Evolutionary conservation across 2,113 vertebrate species (phyloP).

Genomic region (Heptranchias perlo): DNA sequence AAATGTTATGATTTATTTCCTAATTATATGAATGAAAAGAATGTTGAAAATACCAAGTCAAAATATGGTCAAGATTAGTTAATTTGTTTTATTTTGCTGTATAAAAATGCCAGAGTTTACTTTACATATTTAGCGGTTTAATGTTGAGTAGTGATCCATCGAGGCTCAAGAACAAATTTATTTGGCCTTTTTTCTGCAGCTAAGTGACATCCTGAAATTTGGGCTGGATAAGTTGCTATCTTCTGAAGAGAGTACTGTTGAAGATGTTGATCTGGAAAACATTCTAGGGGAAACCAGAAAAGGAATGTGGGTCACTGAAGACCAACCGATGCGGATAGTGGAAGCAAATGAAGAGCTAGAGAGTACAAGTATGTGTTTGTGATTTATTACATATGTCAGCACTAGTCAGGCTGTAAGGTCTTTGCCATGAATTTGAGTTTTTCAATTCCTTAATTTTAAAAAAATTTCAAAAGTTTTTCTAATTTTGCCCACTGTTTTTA

Average conservation of each 20-base stretch:
- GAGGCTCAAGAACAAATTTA: background rate
- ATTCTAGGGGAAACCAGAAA: constrained; percentile 70
- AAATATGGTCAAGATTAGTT: background rate
- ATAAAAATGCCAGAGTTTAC: background rate
- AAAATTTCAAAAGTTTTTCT: background rate
- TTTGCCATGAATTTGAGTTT: background rate
- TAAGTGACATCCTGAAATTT: constrained; percentile 85
- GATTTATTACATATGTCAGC: background rate
- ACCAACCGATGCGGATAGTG: constrained; percentile 38
- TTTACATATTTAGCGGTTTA: background rate
- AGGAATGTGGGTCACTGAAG: constrained; percentile 67
- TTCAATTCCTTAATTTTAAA: background rate
- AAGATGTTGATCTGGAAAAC: constrained; percentile 66
- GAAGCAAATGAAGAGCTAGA: constrained; percentile 49
- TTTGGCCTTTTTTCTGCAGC: constrained; percentile 51
- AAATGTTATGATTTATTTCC: background rate
- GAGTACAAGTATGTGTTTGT: constrained; percentile 1
- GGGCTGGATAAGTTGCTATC: constrained; percentile 83
- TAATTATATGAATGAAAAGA: background rate
- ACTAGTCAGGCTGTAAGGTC: background rate
- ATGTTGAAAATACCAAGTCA: background rate
- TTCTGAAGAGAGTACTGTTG: constrained; percentile 69
- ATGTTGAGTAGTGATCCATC: background rate
- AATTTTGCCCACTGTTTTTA: background rate
- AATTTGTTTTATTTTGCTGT: background rate